Evolutionary conservation across 37 sponge, comb jelly and placozoan genomes (phyloP).

Genomic region (Axinella damicornis): DNA sequence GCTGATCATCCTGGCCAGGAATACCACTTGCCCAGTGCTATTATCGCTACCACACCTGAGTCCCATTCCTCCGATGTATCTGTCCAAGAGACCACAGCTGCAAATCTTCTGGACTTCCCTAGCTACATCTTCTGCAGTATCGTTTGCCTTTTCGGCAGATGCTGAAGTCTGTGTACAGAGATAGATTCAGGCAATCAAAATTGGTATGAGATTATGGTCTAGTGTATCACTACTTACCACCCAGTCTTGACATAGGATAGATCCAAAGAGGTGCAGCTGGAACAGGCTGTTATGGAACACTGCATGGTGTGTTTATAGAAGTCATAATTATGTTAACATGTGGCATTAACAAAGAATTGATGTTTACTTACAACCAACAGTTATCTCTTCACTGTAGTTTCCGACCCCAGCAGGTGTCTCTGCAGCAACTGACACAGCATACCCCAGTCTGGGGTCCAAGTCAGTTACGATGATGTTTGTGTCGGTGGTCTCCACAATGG

Average conservation of each 20-base stretch:
- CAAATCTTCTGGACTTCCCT: background rate
- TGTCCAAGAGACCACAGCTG: background rate
- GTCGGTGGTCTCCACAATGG: background rate
- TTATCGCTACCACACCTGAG: background rate
- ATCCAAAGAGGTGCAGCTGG: conserved; percentile 20
- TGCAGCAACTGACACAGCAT: conserved; percentile 1
- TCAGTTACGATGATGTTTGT: background rate
- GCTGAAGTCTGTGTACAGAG: no score
- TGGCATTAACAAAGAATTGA: no score
- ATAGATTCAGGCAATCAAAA: background rate
- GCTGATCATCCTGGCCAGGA: conserved; percentile 1
- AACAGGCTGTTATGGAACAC: conserved; percentile 34
- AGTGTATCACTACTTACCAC: conserved; percentile 16
- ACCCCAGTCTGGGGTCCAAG: background rate
- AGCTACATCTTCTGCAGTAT: background rate
- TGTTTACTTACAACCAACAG: conserved; percentile 1
- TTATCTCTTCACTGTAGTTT: background rate
- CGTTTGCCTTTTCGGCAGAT: background rate
- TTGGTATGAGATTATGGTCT: background rate
- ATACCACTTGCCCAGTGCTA: background rate
- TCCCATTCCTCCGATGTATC: background rate
- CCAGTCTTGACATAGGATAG: conserved; percentile 28
- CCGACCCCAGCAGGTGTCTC: background rate
- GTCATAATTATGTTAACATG: no score
- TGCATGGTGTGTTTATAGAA: no score